phyloP scores from a whole-genome alignment of 2,797 vertebrate genomes.

The Acestrorhynchus altus region DNA sequence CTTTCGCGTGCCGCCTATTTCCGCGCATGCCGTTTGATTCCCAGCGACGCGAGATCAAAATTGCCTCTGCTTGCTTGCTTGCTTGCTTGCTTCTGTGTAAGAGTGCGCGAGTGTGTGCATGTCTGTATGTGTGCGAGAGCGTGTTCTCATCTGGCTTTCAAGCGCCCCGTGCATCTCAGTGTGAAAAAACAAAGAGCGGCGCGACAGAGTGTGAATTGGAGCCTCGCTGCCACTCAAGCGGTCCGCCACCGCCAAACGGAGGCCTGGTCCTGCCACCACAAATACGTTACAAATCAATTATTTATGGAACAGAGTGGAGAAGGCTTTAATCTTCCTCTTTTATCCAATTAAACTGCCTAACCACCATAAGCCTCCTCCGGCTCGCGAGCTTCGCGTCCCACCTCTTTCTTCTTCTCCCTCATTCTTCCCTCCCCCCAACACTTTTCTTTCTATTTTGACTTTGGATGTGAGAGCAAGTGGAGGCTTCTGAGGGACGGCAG shows the following conservation, averaged over 20 bases:
- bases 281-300: slow-evolving; percentile 86
- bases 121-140: too few species aligned
- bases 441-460: slow-evolving; percentile 69
- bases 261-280: slow-evolving; percentile 78
- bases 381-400: slow-evolving; percentile 73
- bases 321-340: slow-evolving; percentile 86
- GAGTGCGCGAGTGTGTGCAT: slow-evolving; percentile 59
- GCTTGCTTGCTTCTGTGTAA: slow-evolving; percentile 37
- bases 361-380: slow-evolving; percentile 75
- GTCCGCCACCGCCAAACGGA: slow-evolving; percentile 80
- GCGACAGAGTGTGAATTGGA: slow-evolving; percentile 76
- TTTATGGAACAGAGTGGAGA: slow-evolving; percentile 81
- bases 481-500: slow-evolving; percentile 76
- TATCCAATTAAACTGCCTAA: slow-evolving; percentile 86
- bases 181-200: slow-evolving; percentile 77
- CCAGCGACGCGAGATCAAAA: slow-evolving; percentile 83
- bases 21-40: slow-evolving; percentile 82
- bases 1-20: slow-evolving; percentile 71
- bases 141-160: slow-evolving; percentile 78
- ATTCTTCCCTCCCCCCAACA: slow-evolving; percentile 28
- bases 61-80: slow-evolving; percentile 74
- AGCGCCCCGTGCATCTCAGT: slow-evolving; percentile 76
- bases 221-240: slow-evolving; percentile 78
- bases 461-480: slow-evolving; percentile 75
- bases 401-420: slow-evolving; percentile 63